These are phyloP conservation scores for Drosophila emarginata DNA, from an alignment of 2,888 invertebrate genomes.

Conservation along the genomic window DNA sequence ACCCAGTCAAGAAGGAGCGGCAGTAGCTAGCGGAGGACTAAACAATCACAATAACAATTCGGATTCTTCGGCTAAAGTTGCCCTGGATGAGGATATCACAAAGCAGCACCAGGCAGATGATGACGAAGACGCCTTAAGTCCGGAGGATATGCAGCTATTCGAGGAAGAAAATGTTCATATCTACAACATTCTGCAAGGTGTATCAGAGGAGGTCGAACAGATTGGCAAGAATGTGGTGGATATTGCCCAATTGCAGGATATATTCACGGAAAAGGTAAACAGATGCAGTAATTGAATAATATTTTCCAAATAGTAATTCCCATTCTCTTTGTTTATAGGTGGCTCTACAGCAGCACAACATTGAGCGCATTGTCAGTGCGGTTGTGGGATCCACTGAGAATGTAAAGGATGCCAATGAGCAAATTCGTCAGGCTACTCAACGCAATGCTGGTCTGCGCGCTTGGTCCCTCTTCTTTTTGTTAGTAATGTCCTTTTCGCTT, in stretches of 20 bases:
- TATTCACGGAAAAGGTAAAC: conserved; percentile 94
- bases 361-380: conserved; percentile 93
- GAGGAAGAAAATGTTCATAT: conserved; percentile 95
- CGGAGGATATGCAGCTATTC: conserved; percentile 96
- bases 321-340: conserved; percentile 83
- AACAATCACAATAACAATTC: conserved; percentile 20
- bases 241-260: conserved; percentile 96
- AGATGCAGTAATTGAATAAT: neutral
- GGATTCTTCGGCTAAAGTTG: conserved; percentile 73
- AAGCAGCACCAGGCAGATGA: conserved; percentile 76
- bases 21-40: neutral
- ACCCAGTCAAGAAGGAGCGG: conserved; percentile 5
- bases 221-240: conserved; percentile 96
- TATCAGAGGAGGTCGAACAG: conserved; percentile 95
- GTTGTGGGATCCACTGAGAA: conserved; percentile 97
- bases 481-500: conserved; percentile 97
- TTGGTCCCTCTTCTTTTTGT: conserved; percentile 96
- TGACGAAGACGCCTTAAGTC: conserved; percentile 85
- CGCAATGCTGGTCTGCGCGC: conserved; percentile 97
- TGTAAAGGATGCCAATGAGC: conserved; percentile 97
- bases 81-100: conserved; percentile 80
- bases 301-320: neutral
- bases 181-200: conserved; percentile 92
- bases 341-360: conserved; percentile 95
- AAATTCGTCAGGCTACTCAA: conserved; percentile 98